These are phyloP conservation scores for Cyanistes caeruleus DNA, from an alignment of 2,113 vertebrate genomes.

Conservation along the genomic window DNA sequence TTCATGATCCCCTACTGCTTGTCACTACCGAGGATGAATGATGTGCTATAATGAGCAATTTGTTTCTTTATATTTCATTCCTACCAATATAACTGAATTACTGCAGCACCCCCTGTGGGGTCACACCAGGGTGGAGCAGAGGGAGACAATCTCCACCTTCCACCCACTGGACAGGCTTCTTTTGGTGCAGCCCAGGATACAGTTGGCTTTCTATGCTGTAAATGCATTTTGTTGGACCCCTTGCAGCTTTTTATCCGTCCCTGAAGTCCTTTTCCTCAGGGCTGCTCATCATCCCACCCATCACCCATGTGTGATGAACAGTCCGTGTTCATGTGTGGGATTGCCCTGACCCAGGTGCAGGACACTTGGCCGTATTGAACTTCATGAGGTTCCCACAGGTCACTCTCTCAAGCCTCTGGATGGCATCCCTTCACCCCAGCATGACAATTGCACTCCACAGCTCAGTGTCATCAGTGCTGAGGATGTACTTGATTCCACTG, in stretches of 20 bases:
- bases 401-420: background rate
- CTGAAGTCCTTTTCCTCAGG: background rate
- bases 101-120: background rate
- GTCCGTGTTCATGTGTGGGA: background rate
- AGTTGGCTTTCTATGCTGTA: fast-evolving
- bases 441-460: fast-evolving
- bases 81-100: background rate
- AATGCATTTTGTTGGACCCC: background rate
- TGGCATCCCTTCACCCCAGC: background rate
- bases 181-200: background rate
- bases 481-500: fast-evolving
- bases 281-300: background rate
- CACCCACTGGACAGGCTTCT: fast-evolving
- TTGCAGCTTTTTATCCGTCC: background rate
- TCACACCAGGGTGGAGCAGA: background rate
- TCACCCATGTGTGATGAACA: no score
- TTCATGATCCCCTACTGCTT: background rate
- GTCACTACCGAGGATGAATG: fast-evolving
- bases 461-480: background rate
- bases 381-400: fast-evolving
- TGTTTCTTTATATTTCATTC: background rate
- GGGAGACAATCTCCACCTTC: fast-evolving
- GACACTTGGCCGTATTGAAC: background rate
- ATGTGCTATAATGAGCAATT: background rate
- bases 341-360: background rate